Conservation (phyloP, 2,113 vertebrate species). For the Malaclemys terrapin region DNA sequence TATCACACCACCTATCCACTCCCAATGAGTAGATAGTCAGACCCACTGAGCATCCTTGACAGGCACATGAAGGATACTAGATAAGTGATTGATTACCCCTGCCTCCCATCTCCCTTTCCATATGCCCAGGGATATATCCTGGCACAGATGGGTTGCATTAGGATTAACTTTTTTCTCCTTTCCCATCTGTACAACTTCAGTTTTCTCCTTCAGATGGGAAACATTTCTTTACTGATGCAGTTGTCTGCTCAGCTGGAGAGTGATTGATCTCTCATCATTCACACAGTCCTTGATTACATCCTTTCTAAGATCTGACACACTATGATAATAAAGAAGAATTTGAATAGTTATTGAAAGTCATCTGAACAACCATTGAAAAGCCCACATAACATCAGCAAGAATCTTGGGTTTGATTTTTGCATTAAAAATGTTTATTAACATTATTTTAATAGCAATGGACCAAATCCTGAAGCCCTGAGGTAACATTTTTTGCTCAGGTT, state of each 20-base stretch:
- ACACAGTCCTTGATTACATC: conserved; percentile 7
- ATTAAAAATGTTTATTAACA: neutral
- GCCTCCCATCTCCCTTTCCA: neutral
- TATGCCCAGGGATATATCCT: neutral
- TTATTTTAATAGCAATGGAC: neutral
- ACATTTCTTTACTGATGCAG: conserved; percentile 7
- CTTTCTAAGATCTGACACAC: neutral
- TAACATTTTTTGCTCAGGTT: neutral
- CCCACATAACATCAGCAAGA: neutral
- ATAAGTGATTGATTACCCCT: no score
- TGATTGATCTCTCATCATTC: neutral
- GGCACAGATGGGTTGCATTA: neutral
- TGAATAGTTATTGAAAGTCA: neutral
- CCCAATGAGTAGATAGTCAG: no score
- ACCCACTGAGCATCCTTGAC: no score
- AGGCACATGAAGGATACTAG: no score
- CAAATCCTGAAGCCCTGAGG: neutral
- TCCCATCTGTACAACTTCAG: neutral
- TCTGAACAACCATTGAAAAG: neutral
- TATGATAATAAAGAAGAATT: neutral
- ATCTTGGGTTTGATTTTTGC: neutral
- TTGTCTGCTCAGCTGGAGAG: conserved; percentile 19
- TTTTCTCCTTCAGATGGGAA: conserved; percentile 33
- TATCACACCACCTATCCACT: no score
- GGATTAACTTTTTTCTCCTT: neutral